Conservation (phyloP, 2,888 invertebrate genomes). For the Allolobophora icterica region DNA sequence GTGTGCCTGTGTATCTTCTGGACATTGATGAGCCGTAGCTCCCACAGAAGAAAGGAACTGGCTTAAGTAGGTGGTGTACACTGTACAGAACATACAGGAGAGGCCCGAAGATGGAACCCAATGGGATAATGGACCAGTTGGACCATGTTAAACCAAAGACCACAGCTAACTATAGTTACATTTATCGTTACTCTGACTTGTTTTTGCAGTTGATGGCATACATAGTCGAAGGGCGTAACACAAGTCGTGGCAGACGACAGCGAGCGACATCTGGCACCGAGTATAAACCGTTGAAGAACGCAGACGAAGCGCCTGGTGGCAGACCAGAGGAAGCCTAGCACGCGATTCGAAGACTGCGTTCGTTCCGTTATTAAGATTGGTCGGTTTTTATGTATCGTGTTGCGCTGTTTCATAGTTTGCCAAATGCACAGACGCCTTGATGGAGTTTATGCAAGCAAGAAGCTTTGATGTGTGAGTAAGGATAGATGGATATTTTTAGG, state of each 20-base stretch:
- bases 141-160: too few relatives aligned
- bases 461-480: neutral
- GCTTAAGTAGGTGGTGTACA: too few relatives aligned
- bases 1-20: too few relatives aligned
- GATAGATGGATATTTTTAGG: neutral
- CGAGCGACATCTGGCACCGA: neutral
- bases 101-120: too few relatives aligned
- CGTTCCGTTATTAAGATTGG: neutral
- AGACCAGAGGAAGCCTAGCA: neutral
- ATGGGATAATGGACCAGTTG: too few relatives aligned
- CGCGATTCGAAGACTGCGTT: neutral
- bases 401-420: neutral
- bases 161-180: too few relatives aligned
- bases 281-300: neutral
- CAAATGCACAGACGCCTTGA: neutral
- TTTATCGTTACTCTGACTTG: neutral
- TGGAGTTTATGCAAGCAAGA: neutral
- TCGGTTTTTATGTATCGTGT: neutral
- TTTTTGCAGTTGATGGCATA: conserved; percentile 5
- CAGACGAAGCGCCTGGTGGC: neutral
- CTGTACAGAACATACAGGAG: too few relatives aligned
- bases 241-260: neutral
- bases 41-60: too few relatives aligned
- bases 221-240: conserved; percentile 20
- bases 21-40: too few relatives aligned